These are phyloP conservation scores for Neogobius melanostomus DNA, from an alignment of 2,113 vertebrate species.

Conservation along the genomic window DNA sequence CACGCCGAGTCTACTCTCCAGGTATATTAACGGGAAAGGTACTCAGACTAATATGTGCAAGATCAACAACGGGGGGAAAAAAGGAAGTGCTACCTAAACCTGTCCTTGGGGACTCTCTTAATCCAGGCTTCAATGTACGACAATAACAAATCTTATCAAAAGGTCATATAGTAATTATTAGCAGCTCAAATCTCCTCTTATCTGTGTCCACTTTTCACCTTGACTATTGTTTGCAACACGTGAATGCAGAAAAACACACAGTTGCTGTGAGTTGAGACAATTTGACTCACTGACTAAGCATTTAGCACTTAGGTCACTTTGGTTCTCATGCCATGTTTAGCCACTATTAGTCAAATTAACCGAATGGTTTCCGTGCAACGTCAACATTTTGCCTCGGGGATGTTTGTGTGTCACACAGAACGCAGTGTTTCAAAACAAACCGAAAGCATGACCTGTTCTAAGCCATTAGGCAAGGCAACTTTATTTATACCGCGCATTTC, in stretches of 20 bases:
- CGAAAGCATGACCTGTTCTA: not conserved
- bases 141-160: too few species aligned
- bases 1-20: constrained; percentile 9
- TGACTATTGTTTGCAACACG: not conserved
- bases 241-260: not conserved
- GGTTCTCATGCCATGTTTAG: not conserved
- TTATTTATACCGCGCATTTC: too few species aligned
- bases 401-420: not conserved
- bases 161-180: not conserved
- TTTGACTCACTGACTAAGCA: not conserved
- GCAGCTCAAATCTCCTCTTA: not conserved
- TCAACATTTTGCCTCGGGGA: not conserved
- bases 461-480: not conserved
- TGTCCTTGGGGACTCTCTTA: too few species aligned
- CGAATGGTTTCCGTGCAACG: not conserved
- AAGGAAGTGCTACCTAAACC: not conserved
- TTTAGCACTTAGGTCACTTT: not conserved
- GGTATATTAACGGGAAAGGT: not conserved
- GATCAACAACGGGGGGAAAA: not conserved
- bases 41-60: too few species aligned
- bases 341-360: not conserved
- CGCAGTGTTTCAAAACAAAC: not conserved
- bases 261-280: not conserved
- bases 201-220: not conserved
- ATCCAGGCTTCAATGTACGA: too few species aligned